Evolutionary conservation across 2,113 vertebrate species (phyloP), one percentile per base, ranked within the genome.

Genomic region (Bubo bubo): DNA sequence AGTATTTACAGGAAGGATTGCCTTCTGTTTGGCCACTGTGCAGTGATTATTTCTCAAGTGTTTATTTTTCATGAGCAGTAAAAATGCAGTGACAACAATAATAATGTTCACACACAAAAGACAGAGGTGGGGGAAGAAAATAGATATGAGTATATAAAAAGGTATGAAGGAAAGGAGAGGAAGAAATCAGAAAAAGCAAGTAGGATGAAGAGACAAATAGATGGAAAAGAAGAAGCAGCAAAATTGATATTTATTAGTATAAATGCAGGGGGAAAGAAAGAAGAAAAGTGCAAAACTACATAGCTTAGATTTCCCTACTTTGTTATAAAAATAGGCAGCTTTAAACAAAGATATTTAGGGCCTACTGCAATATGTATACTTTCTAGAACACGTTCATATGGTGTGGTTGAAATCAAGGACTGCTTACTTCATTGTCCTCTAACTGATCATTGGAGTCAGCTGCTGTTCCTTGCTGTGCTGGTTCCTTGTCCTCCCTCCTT

Each of bases 21-120:
- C 58, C 53, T 89, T 96, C 82, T 89, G 23, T 90, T 93, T 95
- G 81, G 66, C 43, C 82, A 72, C 70, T 60, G 49, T 35, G 21
- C 45, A 86, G 73, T 94, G 80, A 88, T 96, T 74, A 91, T 95
- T 96, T 90, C 70, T 96, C 72, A 86, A 93, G 70, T 72, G 79
- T 90, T 94, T 88, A 75, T 95, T 88, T 94, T 93, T 93, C 85
- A 93, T 72, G 53, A 86, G 24, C 72, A 89, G 70, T 37, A 93
- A 95, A 96, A 92, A 79, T 77, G 59, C 60, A 85, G 28, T 83
- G 62, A 60, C 50, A 94, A 45, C 1, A 2, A 89, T 70, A 77
- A 96, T 79, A 92, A 73, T n/a, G 47, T 86, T 89, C 79, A 56
- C 64, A 50, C 13, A 47, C 27, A 79, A 86, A 93, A 90, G 53